These are phyloP conservation scores for Vireo griseus DNA, from an alignment of 2,797 vertebrate species.

Conservation along the genomic window DNA sequence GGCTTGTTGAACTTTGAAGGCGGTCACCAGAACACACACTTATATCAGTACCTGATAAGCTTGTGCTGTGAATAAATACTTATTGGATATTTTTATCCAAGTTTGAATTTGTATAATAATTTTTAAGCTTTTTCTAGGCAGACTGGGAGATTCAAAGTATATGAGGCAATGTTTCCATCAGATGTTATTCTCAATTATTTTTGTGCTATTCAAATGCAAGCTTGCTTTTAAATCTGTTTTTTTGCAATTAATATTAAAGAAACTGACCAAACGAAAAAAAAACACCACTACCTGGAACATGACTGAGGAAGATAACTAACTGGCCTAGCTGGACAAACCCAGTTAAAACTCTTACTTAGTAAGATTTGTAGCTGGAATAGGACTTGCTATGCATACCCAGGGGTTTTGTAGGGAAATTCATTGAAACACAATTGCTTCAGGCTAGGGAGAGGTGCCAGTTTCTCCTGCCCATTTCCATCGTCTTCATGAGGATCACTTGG, in stretches of 20 bases:
- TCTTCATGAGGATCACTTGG: background rate
- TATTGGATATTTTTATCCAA: background rate
- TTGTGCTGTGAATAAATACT: background rate
- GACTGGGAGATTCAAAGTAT: background rate
- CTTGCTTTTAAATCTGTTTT: background rate
- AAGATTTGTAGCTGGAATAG: background rate
- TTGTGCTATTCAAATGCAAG: background rate
- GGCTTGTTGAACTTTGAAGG: background rate
- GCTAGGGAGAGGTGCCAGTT: background rate
- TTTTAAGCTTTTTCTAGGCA: slow-evolving; percentile 13
- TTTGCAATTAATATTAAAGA: background rate
- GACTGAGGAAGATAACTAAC: background rate
- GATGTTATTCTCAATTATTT: background rate
- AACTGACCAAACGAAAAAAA: background rate
- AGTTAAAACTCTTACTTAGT: background rate
- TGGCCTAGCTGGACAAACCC: background rate
- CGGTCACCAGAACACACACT: background rate
- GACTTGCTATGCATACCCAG: background rate
- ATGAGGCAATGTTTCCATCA: background rate
- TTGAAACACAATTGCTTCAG: background rate
- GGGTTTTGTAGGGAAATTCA: background rate
- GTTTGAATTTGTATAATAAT: slow-evolving; percentile 1
- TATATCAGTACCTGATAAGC: background rate
- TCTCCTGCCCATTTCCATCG: background rate
- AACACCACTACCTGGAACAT: background rate